Base-by-base conservation (phyloP, 2,888 invertebrate species). In the Anthophora plumipes region DNA sequence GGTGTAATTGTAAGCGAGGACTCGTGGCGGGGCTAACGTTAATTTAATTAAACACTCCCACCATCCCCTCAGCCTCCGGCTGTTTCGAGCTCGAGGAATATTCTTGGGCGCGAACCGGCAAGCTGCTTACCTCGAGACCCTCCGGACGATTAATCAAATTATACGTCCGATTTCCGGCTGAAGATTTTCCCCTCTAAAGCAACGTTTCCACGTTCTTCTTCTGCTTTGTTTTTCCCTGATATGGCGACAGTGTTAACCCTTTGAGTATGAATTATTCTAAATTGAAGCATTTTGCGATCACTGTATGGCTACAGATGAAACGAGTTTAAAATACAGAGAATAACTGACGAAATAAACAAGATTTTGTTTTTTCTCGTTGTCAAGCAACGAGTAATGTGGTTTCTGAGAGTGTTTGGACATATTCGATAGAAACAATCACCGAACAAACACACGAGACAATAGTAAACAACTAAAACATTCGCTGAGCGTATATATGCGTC, bases 1-100 rank as follows among this genome's bases (percentile, higher is more conserved):
- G 84, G 85, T 80, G 84, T 89, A 90, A 90, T 90, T 89, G 87
- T 83, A 84, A 85, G 85, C 87, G 74, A 85, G 84, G 78, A 83
- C 84, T 80, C 72, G 77, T 55, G 77, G 76, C 68, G 61, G n/a
- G n/a, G 80, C 76, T 87, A 88, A 89, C 86, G 88, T 89, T 87
- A 87, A 90, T 90, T 90, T 90, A 90, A 90, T 90, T 90, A 90
- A 90, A 88, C 77, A 83, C 69, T 37, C 61, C 77, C 54, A 74
- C 81, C 66, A 70, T 70, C 68, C 68, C 66, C 57, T 70, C 55
- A 1, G 7, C 7, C 22, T 31, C 31, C 39, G 1, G 31, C 43
- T 77, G 2, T 31, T 31, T 31, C 31, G 2, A 31, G 31, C 31
- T 20, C 4, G 79, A 84, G 84, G 88, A 85, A 88, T 84, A 82